These are phyloP conservation scores for Ischnus inquisitorius DNA, from an alignment of 2,888 invertebrate genomes.

Conservation along the genomic window DNA sequence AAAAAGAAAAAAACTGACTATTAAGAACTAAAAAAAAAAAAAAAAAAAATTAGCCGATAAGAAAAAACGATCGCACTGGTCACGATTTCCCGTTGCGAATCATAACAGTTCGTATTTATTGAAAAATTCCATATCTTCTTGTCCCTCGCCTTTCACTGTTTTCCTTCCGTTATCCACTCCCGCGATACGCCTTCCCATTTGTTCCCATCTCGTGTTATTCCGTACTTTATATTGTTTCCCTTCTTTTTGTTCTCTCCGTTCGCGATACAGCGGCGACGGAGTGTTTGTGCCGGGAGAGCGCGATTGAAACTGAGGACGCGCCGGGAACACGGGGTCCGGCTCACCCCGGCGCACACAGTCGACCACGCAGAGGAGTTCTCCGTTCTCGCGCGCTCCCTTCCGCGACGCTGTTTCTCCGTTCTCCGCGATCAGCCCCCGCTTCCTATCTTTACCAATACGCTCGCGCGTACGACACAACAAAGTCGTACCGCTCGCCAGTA, in stretches of 20 bases:
- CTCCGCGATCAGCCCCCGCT: neutral
- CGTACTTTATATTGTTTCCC: neutral
- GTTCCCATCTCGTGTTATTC: neutral
- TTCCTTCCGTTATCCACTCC: constrained; percentile 11
- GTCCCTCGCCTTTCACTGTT: constrained; percentile 1
- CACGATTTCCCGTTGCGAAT: constrained; percentile 13
- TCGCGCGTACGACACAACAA: neutral
- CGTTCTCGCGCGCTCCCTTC: constrained; percentile 51
- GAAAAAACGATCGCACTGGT: neutral
- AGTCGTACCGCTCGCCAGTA: neutral
- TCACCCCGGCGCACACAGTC: constrained; percentile 68
- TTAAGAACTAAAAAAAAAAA: neutral
- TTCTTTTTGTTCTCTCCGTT: neutral
- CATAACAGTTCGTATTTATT: constrained; percentile 1
- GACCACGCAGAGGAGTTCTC: constrained; percentile 69
- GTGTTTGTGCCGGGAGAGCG: constrained; percentile 69
- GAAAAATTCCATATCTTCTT: neutral
- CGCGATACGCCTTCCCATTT: neutral
- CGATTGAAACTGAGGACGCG: constrained; percentile 79
- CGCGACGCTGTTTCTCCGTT: constrained; percentile 8
- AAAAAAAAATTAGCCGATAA: neutral
- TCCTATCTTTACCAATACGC: constrained; percentile 12
- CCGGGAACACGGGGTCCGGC: constrained; percentile 52
- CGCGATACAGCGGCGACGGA: neutral
- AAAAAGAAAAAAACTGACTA: neutral